Percentiles rank a stretch among this genome's conserved stretches.
phyloP scores from a whole-genome alignment of 2,888 invertebrate genomes.

The Hartigia nigra region DNA sequence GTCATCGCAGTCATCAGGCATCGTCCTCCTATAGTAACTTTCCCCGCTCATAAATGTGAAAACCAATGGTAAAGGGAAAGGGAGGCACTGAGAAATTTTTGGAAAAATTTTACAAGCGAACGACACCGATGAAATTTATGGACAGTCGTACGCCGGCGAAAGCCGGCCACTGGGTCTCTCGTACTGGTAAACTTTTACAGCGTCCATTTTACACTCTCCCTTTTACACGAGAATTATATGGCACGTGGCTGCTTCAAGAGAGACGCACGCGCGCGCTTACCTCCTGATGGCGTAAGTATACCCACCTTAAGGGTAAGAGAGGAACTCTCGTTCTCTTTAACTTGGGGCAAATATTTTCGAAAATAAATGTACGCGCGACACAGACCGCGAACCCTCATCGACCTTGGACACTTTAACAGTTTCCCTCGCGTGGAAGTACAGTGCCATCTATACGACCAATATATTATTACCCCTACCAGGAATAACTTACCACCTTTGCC shows the following conservation, averaged over 20 bases:
- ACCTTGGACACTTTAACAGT: not conserved
- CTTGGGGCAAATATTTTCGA: not conserved
- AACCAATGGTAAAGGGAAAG: not conserved
- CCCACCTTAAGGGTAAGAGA: constrained; percentile 12
- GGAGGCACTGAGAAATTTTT: constrained; percentile 28
- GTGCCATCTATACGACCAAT: not conserved
- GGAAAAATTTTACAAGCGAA: constrained; percentile 33
- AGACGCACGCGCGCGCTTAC: constrained; percentile 3
- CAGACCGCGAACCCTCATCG: not conserved
- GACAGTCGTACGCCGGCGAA: constrained; percentile 50
- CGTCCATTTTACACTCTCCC: constrained; percentile 33
- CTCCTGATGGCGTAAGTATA: not conserved
- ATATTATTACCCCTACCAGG: not conserved
- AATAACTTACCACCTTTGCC: not conserved
- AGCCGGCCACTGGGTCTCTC: constrained; percentile 23
- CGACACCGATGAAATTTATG: constrained; percentile 41
- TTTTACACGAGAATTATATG: constrained; percentile 45
- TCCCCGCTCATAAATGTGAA: constrained; percentile 21
- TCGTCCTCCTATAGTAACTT: constrained; percentile 6
- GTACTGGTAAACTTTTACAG: constrained; percentile 38
- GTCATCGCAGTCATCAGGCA: constrained; percentile 20
- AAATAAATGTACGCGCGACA: not conserved
- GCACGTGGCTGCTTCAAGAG: constrained; percentile 47
- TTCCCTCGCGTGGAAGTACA: not conserved
- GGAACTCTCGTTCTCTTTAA: constrained; percentile 22